A percentile compares a stretch with the other conserved stretches of the same genome.
phyloP scores from a whole-genome alignment of 2,797 vertebrate genomes.

The Uromys caudimaculatus region DNA sequence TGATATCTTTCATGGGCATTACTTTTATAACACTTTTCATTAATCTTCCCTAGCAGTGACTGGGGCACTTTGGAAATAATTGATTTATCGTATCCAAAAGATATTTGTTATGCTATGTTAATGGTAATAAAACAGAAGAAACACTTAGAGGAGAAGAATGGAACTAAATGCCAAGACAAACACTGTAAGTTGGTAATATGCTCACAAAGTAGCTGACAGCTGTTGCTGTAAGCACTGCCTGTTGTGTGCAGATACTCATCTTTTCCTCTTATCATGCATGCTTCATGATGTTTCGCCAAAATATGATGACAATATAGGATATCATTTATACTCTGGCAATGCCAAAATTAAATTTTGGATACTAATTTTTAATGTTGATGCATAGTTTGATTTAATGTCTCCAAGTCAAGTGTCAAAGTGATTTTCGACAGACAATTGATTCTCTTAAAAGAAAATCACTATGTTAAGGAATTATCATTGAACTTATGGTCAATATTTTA shows the following conservation, averaged over 20 bases:
- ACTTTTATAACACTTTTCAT: slow-evolving; percentile 84
- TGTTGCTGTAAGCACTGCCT: slow-evolving; percentile 70
- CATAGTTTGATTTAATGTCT: slow-evolving; percentile 65
- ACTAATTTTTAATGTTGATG: slow-evolving; percentile 63
- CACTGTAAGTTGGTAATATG: slow-evolving; percentile 82
- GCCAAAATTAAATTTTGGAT: slow-evolving; percentile 76
- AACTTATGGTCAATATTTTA: slow-evolving; percentile 75
- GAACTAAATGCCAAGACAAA: slow-evolving; percentile 84
- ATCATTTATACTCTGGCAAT: slow-evolving; percentile 27
- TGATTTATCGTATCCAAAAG: slow-evolving; percentile 88
- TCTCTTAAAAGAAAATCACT: slow-evolving; percentile 81
- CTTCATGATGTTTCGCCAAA: slow-evolving; percentile 62
- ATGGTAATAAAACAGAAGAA: slow-evolving; percentile 83
- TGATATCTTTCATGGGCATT: slow-evolving; percentile 82
- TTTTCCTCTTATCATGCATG: slow-evolving; percentile 64
- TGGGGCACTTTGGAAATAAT: slow-evolving; percentile 83
- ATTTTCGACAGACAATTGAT: slow-evolving; percentile 73
- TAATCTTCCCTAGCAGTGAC: slow-evolving; percentile 86
- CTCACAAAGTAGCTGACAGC: slow-evolving; percentile 83
- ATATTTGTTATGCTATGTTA: slow-evolving; percentile 86
- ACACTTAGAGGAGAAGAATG: slow-evolving; percentile 78
- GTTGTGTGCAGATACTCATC: slow-evolving; percentile 74
- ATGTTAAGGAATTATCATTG: slow-evolving; percentile 76
- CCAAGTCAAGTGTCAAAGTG: slow-evolving; percentile 77
- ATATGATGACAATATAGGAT: slow-evolving; percentile 58